Base-by-base conservation (phyloP, 2,113 vertebrate species). In the Amia ocellicauda region DNA sequence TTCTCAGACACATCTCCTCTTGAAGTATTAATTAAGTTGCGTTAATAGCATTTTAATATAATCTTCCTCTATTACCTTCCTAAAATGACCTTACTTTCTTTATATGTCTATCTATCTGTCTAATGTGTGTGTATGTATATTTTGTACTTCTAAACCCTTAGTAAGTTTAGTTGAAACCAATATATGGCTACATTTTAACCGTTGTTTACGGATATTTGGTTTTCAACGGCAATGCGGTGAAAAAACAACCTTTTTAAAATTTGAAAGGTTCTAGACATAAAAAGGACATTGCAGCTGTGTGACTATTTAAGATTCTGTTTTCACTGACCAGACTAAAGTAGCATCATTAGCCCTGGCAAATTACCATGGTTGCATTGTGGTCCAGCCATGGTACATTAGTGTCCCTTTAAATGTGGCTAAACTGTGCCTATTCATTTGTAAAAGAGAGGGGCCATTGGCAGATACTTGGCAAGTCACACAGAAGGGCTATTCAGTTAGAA, bases 301-400 rank as follows among this genome's bases (percentile, higher is more conserved):
- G 74, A 77, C 72, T 80, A 75, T 86, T 81, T 82, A 80, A 82
- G 73, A 81, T 80, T 86, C 87, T 86, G 83, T 85, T 87, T 86
- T 81, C 80, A 78, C 78, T 70, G 72, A 79, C 65, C 75, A 69
- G 85, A 87, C 86, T 87, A 85, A 83, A 80, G 79, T 81, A 81
- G 84, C 84, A 83, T 89, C 88, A 91, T 93, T 92, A 91, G 88
- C 85, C 81, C 73, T 87, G 83, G 85, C 86, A 89, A 87, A 91
- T 89, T 83, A 87, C 86, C 83, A 81, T 78, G 62, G 77, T 64
- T 77, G 70, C 79, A 80, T 85, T 91, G 86, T 93, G 79, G 80
- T 74, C 54, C 73, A 67, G 74, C 86, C 88, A 85, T 69, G 89
- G 83, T 78, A 78, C 80, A 87, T 90, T 88, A 88, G 78, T 76